Evolutionary conservation across 2,888 invertebrate genomes (phyloP), one percentile per base, ranked within the genome.

Genomic region (Galeruca laticollis): DNA sequence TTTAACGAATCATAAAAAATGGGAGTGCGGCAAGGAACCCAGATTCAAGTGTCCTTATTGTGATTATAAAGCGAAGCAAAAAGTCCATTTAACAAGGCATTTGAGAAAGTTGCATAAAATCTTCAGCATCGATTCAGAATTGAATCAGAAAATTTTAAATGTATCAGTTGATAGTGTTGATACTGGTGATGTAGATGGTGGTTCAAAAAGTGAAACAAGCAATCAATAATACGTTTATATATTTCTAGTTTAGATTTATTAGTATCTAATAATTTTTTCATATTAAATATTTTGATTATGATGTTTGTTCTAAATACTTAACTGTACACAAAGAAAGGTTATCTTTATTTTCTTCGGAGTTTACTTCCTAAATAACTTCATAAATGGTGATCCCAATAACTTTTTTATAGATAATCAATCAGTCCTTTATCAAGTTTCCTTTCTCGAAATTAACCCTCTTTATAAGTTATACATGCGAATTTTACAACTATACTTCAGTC

Each of bases 71-170:
- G 92, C 93, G 73, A 91, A 93, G 80, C 93, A 93, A 83, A 88
- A 92, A 60, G 92, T 93, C 78, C 93, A 93, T 86, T 87, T 93
- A 20, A 92, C 92, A 77, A 92, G 92, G 31, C 93, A 93, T 84
- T 92, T 92, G 77, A 88, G 92, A 77, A 74, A 70, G 18, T 69
- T 68, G n/a, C 71, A 71, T 20, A 63, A 64, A 31, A 56, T 71
- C 10, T 37, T 43, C n/a, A 33, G 60, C 54, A 43, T 54, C 47
- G 64, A 66, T 35, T 15, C 35, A 1, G 59, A 65, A 13, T 37
- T 65, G 3, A 59, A 57, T n/a, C 20, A 33, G 11, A 59, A 33
- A 15, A 59, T 66, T 21, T 43, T 54, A 4, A 63, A 63, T 37
- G 40, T 63, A 15, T 40, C 40, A 0, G 15, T 9, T 8, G 33